Evolutionary conservation across 2,888 invertebrate species (phyloP).

Genomic region (Tupiocoris notatus): DNA sequence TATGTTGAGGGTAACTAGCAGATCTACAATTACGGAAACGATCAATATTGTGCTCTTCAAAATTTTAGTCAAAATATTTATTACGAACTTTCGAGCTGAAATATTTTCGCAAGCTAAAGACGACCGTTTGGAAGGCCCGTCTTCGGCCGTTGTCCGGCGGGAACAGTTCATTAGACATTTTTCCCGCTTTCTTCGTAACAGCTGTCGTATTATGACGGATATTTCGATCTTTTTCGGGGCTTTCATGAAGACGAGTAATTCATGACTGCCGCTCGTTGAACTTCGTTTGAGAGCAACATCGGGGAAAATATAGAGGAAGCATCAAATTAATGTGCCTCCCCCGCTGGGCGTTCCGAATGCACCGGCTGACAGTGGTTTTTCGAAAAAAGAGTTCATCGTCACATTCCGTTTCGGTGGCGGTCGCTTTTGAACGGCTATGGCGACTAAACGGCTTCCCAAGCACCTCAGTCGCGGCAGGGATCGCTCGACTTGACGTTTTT

Average conservation of each 20-base stretch:
- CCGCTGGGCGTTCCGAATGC: constrained; percentile 25
- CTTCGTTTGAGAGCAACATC: background rate
- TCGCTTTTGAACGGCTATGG: background rate
- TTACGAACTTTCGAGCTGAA: no score
- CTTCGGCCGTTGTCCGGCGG: no score
- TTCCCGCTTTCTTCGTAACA: background rate
- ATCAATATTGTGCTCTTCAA: no score
- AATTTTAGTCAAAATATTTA: no score
- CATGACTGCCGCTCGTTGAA: background rate
- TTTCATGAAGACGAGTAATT: background rate
- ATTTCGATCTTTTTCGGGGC: background rate
- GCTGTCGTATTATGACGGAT: background rate
- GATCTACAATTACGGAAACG: no score
- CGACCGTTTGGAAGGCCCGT: no score
- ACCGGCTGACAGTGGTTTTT: constrained; percentile 32
- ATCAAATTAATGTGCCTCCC: constrained; percentile 29
- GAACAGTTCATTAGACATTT: no score
- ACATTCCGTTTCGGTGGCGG: constrained; percentile 27
- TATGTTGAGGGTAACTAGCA: no score
- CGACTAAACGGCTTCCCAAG: background rate
- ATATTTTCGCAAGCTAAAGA: no score
- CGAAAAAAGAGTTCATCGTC: constrained; percentile 22
- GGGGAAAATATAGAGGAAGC: constrained; percentile 6
- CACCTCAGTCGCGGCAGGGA: background rate
- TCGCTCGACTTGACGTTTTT: background rate